phyloP scores from a whole-genome alignment of 2,113 vertebrate species.

The Otolemur garnettii region DNA sequence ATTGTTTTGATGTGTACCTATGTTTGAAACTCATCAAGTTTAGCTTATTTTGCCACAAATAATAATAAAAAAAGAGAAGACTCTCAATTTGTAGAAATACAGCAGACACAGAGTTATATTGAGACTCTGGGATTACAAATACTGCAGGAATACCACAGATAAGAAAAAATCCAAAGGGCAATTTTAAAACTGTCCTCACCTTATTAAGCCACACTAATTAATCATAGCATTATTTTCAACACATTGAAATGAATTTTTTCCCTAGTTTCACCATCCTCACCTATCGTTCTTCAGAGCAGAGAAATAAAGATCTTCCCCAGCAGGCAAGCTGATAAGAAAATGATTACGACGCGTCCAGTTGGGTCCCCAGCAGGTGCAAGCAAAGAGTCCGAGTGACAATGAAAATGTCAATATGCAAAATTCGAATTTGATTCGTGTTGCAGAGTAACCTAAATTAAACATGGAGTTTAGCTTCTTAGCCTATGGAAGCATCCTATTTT shows the following conservation, averaged over 20 bases:
- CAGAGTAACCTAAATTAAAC: neutral
- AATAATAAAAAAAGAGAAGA: neutral
- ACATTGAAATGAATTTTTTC: neutral
- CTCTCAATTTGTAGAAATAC: neutral
- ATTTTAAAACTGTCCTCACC: neutral
- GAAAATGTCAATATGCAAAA: rapidly evolving
- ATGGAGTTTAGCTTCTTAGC: neutral
- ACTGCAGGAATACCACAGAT: neutral
- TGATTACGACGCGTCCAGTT: rapidly evolving
- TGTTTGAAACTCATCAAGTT: rapidly evolving
- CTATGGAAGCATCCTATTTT: neutral
- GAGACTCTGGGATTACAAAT: neutral
- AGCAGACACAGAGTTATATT: neutral
- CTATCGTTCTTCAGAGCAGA: neutral
- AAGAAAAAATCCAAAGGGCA: neutral
- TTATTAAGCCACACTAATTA: neutral
- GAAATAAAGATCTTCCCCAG: neutral
- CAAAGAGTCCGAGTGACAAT: rapidly evolving
- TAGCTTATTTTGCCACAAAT: neutral
- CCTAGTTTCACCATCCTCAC: rapidly evolving
- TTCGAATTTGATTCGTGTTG: too few species aligned
- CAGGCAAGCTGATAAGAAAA: neutral
- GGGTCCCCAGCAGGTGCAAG: rapidly evolving
- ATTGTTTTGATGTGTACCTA: rapidly evolving
- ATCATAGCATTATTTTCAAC: neutral